A percentile compares a stretch with the other conserved stretches of the same genome.
Conservation (phyloP, 2,113 vertebrate genomes). For the Thalassarche chlororhynchos region DNA sequence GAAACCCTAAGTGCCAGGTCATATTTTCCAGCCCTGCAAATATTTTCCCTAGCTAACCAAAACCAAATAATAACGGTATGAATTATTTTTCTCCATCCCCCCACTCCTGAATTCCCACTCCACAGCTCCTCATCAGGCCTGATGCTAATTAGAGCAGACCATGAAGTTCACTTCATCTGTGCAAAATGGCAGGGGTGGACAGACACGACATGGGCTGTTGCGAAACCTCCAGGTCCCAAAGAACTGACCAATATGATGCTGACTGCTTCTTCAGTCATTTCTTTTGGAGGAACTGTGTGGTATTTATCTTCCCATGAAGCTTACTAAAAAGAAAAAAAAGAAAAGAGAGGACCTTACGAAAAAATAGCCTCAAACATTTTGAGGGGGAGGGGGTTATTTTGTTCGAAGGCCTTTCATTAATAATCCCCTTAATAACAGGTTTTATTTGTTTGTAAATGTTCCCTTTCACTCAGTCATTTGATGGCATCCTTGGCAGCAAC, state of each 20-base stretch:
- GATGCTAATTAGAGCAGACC: neutral
- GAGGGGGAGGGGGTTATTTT: neutral
- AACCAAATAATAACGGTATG: neutral
- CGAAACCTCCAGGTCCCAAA: neutral
- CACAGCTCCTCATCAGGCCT: neutral
- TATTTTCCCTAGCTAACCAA: neutral
- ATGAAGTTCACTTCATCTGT: neutral
- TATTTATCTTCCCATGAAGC: neutral
- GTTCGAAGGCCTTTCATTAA: neutral
- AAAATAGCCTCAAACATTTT: neutral
- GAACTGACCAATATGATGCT: neutral
- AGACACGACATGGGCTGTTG: neutral
- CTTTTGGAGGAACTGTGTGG: neutral
- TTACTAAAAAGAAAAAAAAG: neutral
- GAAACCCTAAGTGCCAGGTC: neutral
- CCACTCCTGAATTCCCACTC: neutral
- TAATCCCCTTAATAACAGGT: neutral
- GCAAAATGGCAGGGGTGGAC: neutral
- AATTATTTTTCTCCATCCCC: neutral
- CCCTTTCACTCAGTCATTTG: slow-evolving; percentile 14
- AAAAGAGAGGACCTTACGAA: neutral
- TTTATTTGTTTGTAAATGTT: neutral
- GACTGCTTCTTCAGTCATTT: neutral
- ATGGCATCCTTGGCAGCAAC: neutral
- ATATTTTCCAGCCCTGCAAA: slow-evolving; percentile 10